Evolutionary conservation across 2,113 vertebrate genomes (phyloP), one percentile per base, ranked within the genome.

Genomic region (Antennarius striatus): DNA sequence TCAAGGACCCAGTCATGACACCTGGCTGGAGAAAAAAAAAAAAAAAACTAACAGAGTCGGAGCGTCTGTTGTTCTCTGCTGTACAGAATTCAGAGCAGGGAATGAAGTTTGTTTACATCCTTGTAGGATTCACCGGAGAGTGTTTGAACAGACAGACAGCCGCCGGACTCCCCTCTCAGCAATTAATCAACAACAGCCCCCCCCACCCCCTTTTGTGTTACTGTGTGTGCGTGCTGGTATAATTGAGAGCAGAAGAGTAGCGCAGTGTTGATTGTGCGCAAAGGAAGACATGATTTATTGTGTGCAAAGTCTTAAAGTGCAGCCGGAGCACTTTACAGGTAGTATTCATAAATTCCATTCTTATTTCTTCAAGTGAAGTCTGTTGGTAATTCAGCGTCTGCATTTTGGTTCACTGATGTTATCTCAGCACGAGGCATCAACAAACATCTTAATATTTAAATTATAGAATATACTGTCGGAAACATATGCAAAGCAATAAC

Each of bases 1-100:
- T 96, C 94, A 94, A 93, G 96, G 94, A 95, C 93, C 95, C 91
- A 92, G 90, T 94, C 93, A 82, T 94, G 96, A 96, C 96, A 98
- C 95, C 97, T 98, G 96, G 95, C 89, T 95, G 60, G 93, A 92
- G 93, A 92, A 91, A 92, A 91, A 28, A 92, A 91, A 92, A 91
- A 28, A 91, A 30, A 47, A 4, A 13, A n/a, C 51, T 54, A 50
- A 89, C 28, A 75, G 90, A 91, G 92, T 91, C 32, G 32, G 32
- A 94, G 92, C 95, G 95, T 93, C 94, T 96, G 90, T 92, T 92
- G 91, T 91, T 91, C 88, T 86, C 89, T 82, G 84, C 86, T 83
- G 87, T 82, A 61, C 60, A 66, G 75, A 73, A 89, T 75, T 89
- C 80, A 88, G 88, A 93, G 83, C 81, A 45, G 77, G 43, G 83